These are phyloP conservation scores for Tretioscincus oriximinensis DNA, from an alignment of 2,113 vertebrate genomes.

Conservation along the genomic window DNA sequence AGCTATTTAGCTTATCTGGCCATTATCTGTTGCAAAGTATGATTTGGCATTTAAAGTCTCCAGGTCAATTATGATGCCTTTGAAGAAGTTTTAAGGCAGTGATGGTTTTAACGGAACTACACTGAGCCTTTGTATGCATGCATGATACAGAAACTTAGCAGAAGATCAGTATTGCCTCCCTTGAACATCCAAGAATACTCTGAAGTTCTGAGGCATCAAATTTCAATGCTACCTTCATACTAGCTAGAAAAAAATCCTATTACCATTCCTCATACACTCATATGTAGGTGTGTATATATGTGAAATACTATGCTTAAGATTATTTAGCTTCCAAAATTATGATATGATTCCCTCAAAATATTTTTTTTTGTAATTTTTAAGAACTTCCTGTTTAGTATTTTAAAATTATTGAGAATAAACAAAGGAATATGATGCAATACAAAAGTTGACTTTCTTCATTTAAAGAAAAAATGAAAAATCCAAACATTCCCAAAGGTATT, in stretches of 20 bases:
- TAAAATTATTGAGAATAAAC: too few relatives aligned
- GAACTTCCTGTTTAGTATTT: too few relatives aligned
- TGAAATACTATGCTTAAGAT: too few relatives aligned
- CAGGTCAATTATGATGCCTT: neutral
- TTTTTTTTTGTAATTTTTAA: too few relatives aligned
- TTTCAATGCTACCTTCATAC: neutral
- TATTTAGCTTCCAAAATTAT: too few relatives aligned
- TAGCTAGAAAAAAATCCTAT: neutral
- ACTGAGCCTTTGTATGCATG: neutral
- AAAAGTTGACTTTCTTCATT: too few relatives aligned
- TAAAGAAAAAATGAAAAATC: too few relatives aligned
- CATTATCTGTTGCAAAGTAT: neutral
- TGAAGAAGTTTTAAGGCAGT: neutral
- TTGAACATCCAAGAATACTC: neutral
- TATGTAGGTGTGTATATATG: too few relatives aligned
- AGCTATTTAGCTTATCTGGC: constrained; percentile 65
- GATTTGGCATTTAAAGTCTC: neutral
- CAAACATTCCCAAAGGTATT: too few relatives aligned
- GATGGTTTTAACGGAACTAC: neutral
- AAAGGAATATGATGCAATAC: too few relatives aligned
- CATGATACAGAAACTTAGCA: neutral
- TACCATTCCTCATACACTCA: too few relatives aligned
- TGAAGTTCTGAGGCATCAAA: neutral
- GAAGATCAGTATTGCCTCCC: neutral
- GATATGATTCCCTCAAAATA: too few relatives aligned